Percentiles rank a stretch among this genome's conserved stretches.
These are phyloP conservation scores for Ailuropoda melanoleuca DNA, from an alignment of 2,113 vertebrate species.

Conservation along the genomic window DNA sequence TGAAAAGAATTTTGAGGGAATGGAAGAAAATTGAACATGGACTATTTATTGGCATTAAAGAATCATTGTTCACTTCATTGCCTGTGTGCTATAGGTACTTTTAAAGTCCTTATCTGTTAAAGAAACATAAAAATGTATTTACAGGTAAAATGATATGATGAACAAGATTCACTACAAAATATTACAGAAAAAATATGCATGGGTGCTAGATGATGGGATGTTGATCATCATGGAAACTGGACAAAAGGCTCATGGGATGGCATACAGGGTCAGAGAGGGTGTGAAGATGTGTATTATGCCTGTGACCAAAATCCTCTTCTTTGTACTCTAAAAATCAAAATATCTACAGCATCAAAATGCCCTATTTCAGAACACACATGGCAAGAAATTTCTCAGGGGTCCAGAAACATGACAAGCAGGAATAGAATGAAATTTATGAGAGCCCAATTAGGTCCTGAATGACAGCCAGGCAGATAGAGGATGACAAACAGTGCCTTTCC, in stretches of 20 bases:
- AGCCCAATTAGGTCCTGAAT: conserved; percentile 55
- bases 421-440: conserved; percentile 48
- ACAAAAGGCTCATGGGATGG: not conserved
- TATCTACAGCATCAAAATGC: not conserved
- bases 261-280: not conserved
- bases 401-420: conserved; percentile 45
- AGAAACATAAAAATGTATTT: conserved; percentile 6
- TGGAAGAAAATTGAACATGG: not conserved
- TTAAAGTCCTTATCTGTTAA: not conserved
- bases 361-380: conserved; percentile 37
- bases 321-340: conserved; percentile 30
- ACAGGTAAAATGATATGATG: not conserved
- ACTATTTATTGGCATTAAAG: not conserved
- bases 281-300: not conserved
- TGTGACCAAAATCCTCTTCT: not conserved
- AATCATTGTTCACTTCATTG: not conserved
- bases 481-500: conserved; percentile 40
- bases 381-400: conserved; percentile 29
- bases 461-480: conserved; percentile 43
- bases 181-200: not conserved
- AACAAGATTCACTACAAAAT: not conserved
- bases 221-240: not conserved
- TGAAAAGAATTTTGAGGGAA: not conserved
- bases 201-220: not conserved
- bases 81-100: not conserved